phyloP scores from a whole-genome alignment of 2,113 vertebrate genomes.

The Ictalurus punctatus region DNA sequence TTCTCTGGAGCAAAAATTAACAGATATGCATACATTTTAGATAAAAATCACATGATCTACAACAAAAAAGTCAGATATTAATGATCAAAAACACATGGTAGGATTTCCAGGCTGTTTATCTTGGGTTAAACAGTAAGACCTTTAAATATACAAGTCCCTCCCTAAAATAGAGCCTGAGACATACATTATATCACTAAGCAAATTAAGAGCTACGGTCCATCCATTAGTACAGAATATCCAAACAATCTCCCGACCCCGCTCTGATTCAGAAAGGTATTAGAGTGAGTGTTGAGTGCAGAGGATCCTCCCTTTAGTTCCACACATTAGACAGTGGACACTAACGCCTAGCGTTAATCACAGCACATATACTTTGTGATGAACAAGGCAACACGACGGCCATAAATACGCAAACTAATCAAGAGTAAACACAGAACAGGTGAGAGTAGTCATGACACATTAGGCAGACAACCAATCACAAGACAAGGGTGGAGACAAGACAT shows the following conservation, averaged over 20 bases:
- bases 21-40: too few relatives aligned
- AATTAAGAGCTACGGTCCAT: background rate
- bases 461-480: too few relatives aligned
- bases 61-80: background rate
- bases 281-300: background rate
- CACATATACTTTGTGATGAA: too few relatives aligned
- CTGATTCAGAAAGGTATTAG: background rate
- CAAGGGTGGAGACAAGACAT: too few relatives aligned
- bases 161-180: background rate
- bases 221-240: background rate
- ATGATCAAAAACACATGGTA: background rate
- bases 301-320: slow-evolving; percentile 4
- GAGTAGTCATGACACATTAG: too few relatives aligned
- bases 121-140: background rate
- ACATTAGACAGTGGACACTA: slow-evolving; percentile 12
- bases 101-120: background rate
- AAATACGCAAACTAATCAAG: too few relatives aligned
- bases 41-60: too few relatives aligned
- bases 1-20: too few relatives aligned
- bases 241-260: background rate
- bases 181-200: background rate
- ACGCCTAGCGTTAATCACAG: background rate
- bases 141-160: background rate
- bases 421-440: too few relatives aligned
- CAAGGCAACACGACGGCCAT: too few relatives aligned